phyloP scores from a whole-genome alignment of 2,113 vertebrate genomes.

The Dicrurus megarhynchus region DNA sequence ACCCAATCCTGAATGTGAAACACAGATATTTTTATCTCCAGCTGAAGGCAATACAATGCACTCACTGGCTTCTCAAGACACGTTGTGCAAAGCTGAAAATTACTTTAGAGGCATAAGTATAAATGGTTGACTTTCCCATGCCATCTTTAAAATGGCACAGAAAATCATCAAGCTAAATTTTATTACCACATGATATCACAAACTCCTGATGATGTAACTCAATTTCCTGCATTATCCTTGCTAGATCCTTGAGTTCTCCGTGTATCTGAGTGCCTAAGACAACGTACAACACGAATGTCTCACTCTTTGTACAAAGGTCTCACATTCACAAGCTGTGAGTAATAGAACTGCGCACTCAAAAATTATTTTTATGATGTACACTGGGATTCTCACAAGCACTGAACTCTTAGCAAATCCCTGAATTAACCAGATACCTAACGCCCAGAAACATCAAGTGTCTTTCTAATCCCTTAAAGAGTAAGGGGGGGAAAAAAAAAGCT shows the following conservation, averaged over 20 bases:
- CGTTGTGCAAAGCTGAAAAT: background rate
- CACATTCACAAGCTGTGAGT: background rate
- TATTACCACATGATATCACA: background rate
- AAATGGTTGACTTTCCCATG: background rate
- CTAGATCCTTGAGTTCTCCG: background rate
- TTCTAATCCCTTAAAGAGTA: background rate
- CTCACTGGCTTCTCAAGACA: background rate
- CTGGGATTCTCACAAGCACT: background rate
- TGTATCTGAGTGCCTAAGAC: background rate
- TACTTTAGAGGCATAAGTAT: background rate
- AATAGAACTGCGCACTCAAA: background rate
- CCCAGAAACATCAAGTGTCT: background rate
- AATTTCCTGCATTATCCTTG: background rate
- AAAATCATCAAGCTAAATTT: background rate
- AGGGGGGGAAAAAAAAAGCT: background rate
- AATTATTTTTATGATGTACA: background rate
- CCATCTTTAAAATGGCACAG: background rate
- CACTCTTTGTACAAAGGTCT: background rate
- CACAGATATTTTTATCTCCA: background rate
- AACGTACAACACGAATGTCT: rapidly evolving
- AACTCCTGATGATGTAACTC: background rate
- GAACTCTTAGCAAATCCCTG: background rate
- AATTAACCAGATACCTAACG: background rate
- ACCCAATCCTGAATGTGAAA: background rate
- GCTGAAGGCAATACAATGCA: background rate